A percentile compares a stretch with the other conserved stretches of the same genome.
phyloP scores from a whole-genome alignment of 1,140 invertebrate genomes.

The Drosophila orena region DNA sequence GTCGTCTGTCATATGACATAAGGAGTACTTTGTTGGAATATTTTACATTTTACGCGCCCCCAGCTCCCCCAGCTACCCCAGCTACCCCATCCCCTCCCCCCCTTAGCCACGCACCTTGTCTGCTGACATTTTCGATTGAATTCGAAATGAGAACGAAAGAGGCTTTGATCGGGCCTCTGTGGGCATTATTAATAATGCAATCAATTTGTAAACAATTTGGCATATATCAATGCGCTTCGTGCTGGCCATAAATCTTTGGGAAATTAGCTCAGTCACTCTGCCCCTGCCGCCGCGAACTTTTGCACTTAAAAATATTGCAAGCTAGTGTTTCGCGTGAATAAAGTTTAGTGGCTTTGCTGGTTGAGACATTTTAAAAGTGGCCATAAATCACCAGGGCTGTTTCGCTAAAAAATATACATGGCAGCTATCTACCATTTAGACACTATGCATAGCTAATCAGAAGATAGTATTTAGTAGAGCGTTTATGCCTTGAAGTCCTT shows the following conservation, averaged over 20 bases:
- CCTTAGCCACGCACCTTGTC: slow-evolving; percentile 18
- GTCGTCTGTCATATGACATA: slow-evolving; percentile 79
- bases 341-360: not conserved
- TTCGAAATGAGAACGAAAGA: slow-evolving; percentile 56
- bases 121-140: slow-evolving; percentile 42
- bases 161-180: slow-evolving; percentile 38
- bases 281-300: not conserved
- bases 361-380: not conserved
- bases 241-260: slow-evolving; percentile 71
- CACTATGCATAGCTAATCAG: too few species aligned
- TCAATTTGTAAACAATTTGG: slow-evolving; percentile 83
- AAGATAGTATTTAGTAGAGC: too few species aligned
- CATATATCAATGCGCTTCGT: slow-evolving; percentile 80
- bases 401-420: too few species aligned
- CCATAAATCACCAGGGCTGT: not conserved
- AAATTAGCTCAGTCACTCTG: slow-evolving; percentile 60
- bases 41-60: slow-evolving; percentile 52
- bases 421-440: not conserved
- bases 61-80: not conserved
- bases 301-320: slow-evolving; percentile 37
- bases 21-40: slow-evolving; percentile 79
- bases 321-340: not conserved
- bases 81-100: too few species aligned
- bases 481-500: not conserved
- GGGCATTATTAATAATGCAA: slow-evolving; percentile 82